Base-by-base conservation (phyloP, 2,113 vertebrate genomes). In the Pseudopipra pipra region DNA sequence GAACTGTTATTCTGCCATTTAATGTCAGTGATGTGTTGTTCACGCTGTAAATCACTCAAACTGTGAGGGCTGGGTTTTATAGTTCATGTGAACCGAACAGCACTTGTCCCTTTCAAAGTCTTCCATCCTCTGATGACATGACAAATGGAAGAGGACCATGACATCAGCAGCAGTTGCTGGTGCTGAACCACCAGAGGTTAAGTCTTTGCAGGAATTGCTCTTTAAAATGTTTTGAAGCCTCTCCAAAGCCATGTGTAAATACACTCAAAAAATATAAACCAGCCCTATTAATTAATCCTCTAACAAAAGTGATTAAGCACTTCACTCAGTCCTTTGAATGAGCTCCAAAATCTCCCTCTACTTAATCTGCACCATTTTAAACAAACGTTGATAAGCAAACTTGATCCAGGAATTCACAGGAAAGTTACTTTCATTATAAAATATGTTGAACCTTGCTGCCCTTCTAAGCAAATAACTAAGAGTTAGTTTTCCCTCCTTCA, bases 161-260 rank as follows among this genome's bases (percentile, higher is more conserved):
- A n/a, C 70, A 55, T 15, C 0, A 0, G 2, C 68, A 70, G 58
- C 2, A 1, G 27, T 6, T 87, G 61, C 54, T 89, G 55, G 12
- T 81, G 35, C 35, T 77, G 72, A 41, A 31, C 72, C 33, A 14
- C 56, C 31, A 47, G 41, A 77, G 55, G 63, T 67, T 55, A 63
- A 59, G 18, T 8, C 47, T 67, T 80, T 41, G 37, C 52, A 59
- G 85, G 56, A 88, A 25, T 20, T 52, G 5, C 67, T 72, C 27
- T 86, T 70, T 44, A 56, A 90, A 56, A 76, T 44, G 11, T 70
- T 85, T 76, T 31, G 37, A 79, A 89, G 51, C 54, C 18, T 87
- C 54, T 79, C 33, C 43, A 85, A 89, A 73, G 49, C 51, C 28
- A 5, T 28, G n/a, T 66, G 46, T 65, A 95, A 91, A 89, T n/a